Conservation (phyloP, 2,797 vertebrate species). For the Tokudaia tokunoshimensis region DNA sequence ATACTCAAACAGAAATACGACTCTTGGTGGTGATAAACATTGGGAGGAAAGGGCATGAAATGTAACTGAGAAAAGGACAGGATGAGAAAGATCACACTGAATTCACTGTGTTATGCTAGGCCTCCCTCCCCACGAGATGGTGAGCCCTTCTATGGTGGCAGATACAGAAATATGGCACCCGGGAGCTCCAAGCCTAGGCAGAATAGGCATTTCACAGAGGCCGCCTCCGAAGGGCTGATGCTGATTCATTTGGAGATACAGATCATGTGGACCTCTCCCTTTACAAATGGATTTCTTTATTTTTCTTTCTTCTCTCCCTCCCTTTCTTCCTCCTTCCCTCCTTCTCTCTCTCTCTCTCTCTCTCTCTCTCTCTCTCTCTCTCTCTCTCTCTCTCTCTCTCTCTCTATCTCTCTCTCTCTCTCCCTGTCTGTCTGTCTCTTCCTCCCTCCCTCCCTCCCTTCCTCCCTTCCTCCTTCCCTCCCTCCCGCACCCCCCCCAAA, state of each 20-base stretch:
- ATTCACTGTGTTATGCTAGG: background rate
- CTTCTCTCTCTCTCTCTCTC: no score
- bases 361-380: background rate
- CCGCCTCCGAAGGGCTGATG: background rate
- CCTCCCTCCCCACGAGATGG: slow-evolving; percentile 35
- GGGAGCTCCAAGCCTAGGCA: background rate
- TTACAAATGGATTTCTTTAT: background rate
- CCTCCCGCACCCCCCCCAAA: background rate
- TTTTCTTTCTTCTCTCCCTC: background rate
- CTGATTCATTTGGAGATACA: slow-evolving; percentile 6
- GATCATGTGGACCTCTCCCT: background rate
- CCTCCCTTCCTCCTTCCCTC: no score
- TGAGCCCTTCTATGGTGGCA: slow-evolving; percentile 26
- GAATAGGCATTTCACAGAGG: slow-evolving; percentile 3
- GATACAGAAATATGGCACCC: slow-evolving; percentile 17
- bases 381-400: no score
- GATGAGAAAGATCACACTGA: slow-evolving; percentile 63
- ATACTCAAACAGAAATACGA: slow-evolving; percentile 77
- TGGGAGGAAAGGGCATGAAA: slow-evolving; percentile 63
- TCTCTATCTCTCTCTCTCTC: no score
- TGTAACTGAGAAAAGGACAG: slow-evolving; percentile 40
- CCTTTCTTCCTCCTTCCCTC: no score
- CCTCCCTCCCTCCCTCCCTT: no score
- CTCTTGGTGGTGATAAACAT: slow-evolving; percentile 50
- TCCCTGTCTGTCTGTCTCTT: no score